Evolutionary conservation across 2,113 vertebrate genomes (phyloP), one percentile per base, ranked within the genome.

Genomic region (Rattus rattus): DNA sequence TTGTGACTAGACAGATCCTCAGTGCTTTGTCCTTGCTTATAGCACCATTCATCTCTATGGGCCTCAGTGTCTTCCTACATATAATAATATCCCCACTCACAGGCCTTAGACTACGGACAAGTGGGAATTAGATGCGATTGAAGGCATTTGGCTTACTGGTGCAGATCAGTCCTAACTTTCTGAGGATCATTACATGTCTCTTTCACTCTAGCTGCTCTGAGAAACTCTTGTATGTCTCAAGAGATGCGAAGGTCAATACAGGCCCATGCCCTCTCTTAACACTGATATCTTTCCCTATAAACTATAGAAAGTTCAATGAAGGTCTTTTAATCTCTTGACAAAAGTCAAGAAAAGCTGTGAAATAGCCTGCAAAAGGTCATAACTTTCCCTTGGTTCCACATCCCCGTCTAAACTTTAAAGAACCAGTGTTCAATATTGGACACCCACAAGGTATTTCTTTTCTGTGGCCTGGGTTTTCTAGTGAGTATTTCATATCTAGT

Each of bases 321-420:
- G 90, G 61, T 33, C 54, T 97, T 97, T 95, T 97, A 92, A 96
- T 96, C 89, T 96, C 92, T 94, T 92, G 79, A 95, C 73, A 96
- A 96, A 96, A 87, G 63, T 96, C 92, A 96, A 93, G 79, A 95
- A 95, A 77, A 67, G 56, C 63, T 70, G 43, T 80, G 28, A 43
- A 94, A 73, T n/a, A 85, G 17, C 65, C 92, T 90, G 69, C 43
- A 96, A 95, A 95, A 95, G 94, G 91, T 95, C 65, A 90, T 88
- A 75, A 33, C 36, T 92, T 91, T 96, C 75, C 56, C 59, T 92
- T 19, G 56, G 88, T 94, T 94, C n/a, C 24, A 92, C 69, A n/a
- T 63, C 30, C 94, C 75, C 92, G 14, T 93, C 76, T 94, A 85
- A 90, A 54, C 86, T 80, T 92, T 90, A 96, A 96, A 97, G 76